Conservation (phyloP, 2,888 invertebrate genomes). For the Amorpha juglandis region DNA sequence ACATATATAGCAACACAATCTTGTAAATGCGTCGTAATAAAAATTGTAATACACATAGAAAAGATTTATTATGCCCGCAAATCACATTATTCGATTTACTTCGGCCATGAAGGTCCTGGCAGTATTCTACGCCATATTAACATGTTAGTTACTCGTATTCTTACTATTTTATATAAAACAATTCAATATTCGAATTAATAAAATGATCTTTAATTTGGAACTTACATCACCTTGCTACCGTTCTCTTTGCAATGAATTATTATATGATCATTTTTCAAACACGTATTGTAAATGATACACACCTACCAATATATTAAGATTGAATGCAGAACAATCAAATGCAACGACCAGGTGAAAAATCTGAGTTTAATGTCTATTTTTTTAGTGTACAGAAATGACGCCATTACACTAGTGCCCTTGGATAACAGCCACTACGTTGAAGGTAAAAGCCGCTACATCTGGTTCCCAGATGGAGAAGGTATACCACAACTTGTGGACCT, state of each 20-base stretch:
- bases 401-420: slow-evolving; percentile 31
- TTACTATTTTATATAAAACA: not conserved
- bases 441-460: slow-evolving; percentile 54
- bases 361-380: not conserved
- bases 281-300: too few species aligned
- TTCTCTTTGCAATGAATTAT: not conserved
- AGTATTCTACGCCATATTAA: not conserved
- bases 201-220: not conserved
- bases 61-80: slow-evolving; percentile 2
- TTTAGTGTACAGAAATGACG: slow-evolving; percentile 24
- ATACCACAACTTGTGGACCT: slow-evolving; percentile 52
- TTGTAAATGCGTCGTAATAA: not conserved
- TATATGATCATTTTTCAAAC: not conserved
- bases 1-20: not conserved
- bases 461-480: slow-evolving; percentile 56
- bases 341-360: not conserved
- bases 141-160: not conserved
- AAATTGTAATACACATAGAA: not conserved
- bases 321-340: not conserved
- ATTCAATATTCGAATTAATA: not conserved
- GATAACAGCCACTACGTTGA: slow-evolving; percentile 56
- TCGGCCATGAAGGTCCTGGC: not conserved
- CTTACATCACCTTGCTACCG: too few species aligned
- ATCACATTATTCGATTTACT: slow-evolving; percentile 1
- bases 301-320: not conserved